phyloP scores from a whole-genome alignment of 2,888 invertebrate genomes.

The Cataglyphis rosenhaueri region DNA sequence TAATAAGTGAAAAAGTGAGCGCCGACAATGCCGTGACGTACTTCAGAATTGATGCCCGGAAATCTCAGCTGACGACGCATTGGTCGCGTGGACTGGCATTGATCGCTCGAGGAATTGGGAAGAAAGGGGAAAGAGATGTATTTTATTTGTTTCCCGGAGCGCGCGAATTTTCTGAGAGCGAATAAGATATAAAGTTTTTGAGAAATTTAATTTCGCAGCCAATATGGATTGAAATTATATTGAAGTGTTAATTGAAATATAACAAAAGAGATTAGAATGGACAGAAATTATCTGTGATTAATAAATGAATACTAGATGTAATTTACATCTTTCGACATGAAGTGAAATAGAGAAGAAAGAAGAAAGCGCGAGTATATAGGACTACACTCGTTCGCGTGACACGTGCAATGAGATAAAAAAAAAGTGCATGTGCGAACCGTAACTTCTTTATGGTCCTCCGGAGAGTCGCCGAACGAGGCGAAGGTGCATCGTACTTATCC shows the following conservation, averaged over 20 bases:
- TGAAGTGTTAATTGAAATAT: neutral
- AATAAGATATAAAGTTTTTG: neutral
- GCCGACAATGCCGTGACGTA: conserved; percentile 47
- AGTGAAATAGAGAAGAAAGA: conserved; percentile 12
- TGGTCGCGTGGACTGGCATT: neutral
- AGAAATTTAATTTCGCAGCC: neutral
- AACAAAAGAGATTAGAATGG: neutral
- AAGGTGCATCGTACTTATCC: conserved; percentile 63
- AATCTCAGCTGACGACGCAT: conserved; percentile 37
- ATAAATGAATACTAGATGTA: conserved; percentile 2
- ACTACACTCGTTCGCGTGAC: conserved; percentile 45
- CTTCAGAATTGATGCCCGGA: conserved; percentile 49
- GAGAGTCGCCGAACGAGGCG: conserved; percentile 49
- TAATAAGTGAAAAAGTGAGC: conserved; percentile 66
- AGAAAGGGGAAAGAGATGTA: neutral
- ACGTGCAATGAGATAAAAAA: conserved; percentile 63
- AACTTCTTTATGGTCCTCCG: conserved; percentile 66
- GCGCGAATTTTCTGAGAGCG: neutral
- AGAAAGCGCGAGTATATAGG: conserved; percentile 26
- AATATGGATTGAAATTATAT: neutral
- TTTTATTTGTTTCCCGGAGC: neutral
- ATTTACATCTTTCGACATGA: conserved; percentile 2
- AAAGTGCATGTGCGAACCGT: conserved; percentile 65
- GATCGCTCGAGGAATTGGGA: neutral
- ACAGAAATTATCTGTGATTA: conserved; percentile 2